Conservation (phyloP, 2,113 vertebrate genomes). For the Rhombomys opimus region DNA sequence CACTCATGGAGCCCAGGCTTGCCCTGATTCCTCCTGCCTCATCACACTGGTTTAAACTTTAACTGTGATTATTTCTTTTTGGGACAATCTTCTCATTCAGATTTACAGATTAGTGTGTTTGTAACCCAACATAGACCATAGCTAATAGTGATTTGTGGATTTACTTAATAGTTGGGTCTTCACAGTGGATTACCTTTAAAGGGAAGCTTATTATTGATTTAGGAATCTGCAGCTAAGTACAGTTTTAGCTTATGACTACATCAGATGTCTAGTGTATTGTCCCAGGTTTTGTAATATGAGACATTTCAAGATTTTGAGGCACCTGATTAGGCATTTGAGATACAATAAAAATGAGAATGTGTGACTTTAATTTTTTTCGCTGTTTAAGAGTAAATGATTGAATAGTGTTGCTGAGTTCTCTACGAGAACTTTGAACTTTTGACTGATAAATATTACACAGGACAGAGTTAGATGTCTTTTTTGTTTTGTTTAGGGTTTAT, state of each 20-base stretch:
- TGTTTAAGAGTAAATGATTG: constrained; percentile 45
- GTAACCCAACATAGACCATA: background rate
- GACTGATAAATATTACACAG: constrained; percentile 16
- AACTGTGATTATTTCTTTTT: constrained; percentile 43
- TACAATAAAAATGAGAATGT: background rate
- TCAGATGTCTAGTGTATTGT: background rate
- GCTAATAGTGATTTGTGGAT: constrained; percentile 39
- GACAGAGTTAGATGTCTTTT: background rate
- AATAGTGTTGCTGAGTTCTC: background rate
- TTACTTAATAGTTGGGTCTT: constrained; percentile 26
- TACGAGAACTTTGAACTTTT: constrained; percentile 32
- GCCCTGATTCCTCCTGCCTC: background rate
- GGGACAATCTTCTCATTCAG: background rate
- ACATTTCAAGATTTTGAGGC: background rate
- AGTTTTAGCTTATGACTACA: constrained; percentile 1
- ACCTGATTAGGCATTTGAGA: background rate
- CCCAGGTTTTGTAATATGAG: background rate
- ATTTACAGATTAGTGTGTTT: constrained; percentile 37
- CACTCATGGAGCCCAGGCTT: background rate
- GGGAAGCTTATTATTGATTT: background rate
- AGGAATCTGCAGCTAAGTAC: background rate
- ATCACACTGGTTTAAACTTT: background rate
- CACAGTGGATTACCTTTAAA: constrained; percentile 32
- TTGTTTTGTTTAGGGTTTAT: no score
- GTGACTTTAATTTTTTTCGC: constrained; percentile 28